These are phyloP conservation scores for Sebastes variabilis DNA, from an alignment of 2,797 vertebrate genomes.

Conservation along the genomic window DNA sequence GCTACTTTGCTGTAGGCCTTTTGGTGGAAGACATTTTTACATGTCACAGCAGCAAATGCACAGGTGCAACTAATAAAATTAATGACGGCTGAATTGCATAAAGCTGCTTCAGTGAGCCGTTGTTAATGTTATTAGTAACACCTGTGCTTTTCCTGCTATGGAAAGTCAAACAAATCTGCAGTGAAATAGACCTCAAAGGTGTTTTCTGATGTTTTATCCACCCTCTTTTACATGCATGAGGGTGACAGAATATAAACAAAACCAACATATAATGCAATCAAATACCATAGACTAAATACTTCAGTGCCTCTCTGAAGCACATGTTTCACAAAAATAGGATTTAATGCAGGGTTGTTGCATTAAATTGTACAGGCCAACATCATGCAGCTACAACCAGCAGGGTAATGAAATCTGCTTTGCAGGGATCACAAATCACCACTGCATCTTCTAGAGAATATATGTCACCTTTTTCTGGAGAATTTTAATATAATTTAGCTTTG, in stretches of 20 bases:
- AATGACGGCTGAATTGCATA: background rate
- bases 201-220: background rate
- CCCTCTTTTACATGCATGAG: background rate
- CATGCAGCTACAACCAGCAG: constrained; percentile 1
- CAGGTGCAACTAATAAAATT: background rate
- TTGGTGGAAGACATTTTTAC: background rate
- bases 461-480: background rate
- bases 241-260: background rate
- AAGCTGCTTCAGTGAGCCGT: background rate
- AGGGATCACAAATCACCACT: constrained; percentile 26
- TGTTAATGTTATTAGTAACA: background rate
- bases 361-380: background rate
- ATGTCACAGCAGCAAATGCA: background rate
- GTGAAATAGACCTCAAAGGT: background rate
- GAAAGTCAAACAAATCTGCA: background rate
- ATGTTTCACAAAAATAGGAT: background rate
- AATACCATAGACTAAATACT: background rate
- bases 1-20: background rate
- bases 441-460: background rate
- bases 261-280: background rate
- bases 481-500: constrained; percentile 1
- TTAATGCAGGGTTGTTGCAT: background rate
- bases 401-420: constrained; percentile 9
- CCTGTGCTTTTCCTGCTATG: background rate
- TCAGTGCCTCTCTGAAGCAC: background rate